A percentile compares a stretch with the other conserved stretches of the same genome.
Evolutionary conservation across 2,797 vertebrate genomes (phyloP).

Genomic region (Lithobates pipiens): DNA sequence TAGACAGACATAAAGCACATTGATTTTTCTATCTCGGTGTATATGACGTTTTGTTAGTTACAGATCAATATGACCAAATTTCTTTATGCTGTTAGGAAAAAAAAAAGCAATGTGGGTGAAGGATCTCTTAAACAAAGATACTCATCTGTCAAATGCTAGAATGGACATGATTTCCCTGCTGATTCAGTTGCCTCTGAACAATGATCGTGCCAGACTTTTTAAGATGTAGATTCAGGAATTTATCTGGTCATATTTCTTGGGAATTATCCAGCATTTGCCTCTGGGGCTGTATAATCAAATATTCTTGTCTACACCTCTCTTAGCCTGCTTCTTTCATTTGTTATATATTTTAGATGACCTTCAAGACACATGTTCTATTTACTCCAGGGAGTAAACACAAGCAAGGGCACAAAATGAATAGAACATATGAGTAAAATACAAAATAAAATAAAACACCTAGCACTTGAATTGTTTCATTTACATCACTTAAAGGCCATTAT

Average conservation of each 20-base stretch:
- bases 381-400: slow-evolving; percentile 27
- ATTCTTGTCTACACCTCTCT: slow-evolving; percentile 70
- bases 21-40: slow-evolving; percentile 39
- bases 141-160: slow-evolving; percentile 67
- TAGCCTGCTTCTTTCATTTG: slow-evolving; percentile 74
- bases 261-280: slow-evolving; percentile 68
- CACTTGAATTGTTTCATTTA: background rate
- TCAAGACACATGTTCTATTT: slow-evolving; percentile 49
- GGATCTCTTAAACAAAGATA: slow-evolving; percentile 61
- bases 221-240: slow-evolving; percentile 59
- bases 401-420: accelerated
- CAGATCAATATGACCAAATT: slow-evolving; percentile 42
- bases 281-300: slow-evolving; percentile 69
- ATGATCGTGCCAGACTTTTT: slow-evolving; percentile 57
- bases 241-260: slow-evolving; percentile 61
- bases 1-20: slow-evolving; percentile 27
- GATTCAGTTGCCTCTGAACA: slow-evolving; percentile 59
- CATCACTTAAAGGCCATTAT: background rate
- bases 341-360: slow-evolving; percentile 69
- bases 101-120: slow-evolving; percentile 49
- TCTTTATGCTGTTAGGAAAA: slow-evolving; percentile 27
- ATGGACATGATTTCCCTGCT: slow-evolving; percentile 60
- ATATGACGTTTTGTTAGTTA: slow-evolving; percentile 50
- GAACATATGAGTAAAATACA: background rate
- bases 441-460: background rate